phyloP scores from a whole-genome alignment of 2,797 vertebrate genomes.

The Spatula versicolor region DNA sequence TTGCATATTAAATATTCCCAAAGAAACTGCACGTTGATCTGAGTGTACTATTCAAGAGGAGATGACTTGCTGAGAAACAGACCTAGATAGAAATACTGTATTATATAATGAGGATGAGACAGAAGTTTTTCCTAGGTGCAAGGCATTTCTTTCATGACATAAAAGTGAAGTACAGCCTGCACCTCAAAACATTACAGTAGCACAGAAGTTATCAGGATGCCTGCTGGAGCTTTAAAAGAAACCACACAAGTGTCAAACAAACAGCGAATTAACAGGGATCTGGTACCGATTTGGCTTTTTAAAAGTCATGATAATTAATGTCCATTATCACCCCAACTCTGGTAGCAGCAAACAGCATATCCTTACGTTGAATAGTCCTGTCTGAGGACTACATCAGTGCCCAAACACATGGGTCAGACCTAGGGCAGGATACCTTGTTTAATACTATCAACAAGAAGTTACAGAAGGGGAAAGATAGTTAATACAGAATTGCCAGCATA shows the following conservation, averaged over 20 bases:
- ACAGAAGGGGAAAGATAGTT: background rate
- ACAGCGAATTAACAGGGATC: background rate
- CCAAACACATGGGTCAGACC: too few species aligned
- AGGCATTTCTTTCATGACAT: background rate
- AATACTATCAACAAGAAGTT: background rate
- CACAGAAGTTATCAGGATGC: background rate
- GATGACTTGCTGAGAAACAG: background rate
- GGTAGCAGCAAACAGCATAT: background rate
- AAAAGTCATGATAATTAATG: background rate
- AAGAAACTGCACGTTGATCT: background rate
- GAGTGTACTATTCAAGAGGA: background rate
- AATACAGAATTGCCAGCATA: background rate
- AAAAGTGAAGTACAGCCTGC: background rate
- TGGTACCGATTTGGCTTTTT: background rate
- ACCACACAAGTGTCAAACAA: background rate
- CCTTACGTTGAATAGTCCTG: background rate
- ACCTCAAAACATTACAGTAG: background rate
- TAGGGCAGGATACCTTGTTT: background rate
- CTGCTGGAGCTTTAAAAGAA: background rate
- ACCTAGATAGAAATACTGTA: background rate
- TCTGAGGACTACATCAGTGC: background rate
- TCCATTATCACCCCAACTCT: background rate
- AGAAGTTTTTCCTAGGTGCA: background rate
- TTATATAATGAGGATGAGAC: background rate
- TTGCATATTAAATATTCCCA: background rate